Evolutionary conservation across 2,888 invertebrate species (phyloP), one percentile per base, ranked within the genome.

Genomic region (Apotomis betuletana): DNA sequence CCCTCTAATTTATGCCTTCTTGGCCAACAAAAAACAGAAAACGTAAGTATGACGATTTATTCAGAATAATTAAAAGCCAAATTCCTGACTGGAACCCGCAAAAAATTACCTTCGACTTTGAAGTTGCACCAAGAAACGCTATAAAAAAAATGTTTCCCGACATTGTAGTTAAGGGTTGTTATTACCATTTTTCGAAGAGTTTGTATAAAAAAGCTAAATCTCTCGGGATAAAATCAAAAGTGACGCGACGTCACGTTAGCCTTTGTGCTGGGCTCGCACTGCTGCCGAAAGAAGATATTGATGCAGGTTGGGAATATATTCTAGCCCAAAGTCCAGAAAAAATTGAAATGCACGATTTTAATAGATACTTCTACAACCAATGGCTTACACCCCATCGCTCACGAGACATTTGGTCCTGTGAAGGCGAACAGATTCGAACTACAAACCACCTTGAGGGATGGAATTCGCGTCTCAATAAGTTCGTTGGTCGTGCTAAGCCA

Each of bases 231-330:
- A 9, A 51, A 51, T 10, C 51, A 51, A n/a, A 57, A 57, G 12
- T 57, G 13, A 57, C 13, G 55, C 55, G 55, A 55, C 55, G 36
- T 55, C 55, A 55, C 55, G 55, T 55, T 15, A 55, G 55, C 55
- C 27, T 55, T 55, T 55, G 55, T 55, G 55, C 27, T 55, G 55
- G 55, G 55, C 55, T 55, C 55, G 55, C 55, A 55, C 55, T 55
- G 13, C 27, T 55, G 55, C 55, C 55, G 55, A 55, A 55, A 55
- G 55, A 55, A 55, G 27, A 55, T 27, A 55, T 55, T 55, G 55
- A 55, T 27, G 55, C 27, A 27, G 55, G 55, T 55, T 55, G 55
- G 55, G 12, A 55, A 51, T 51, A 51, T 51, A 51, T 51, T 51
- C 51, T 51, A 51, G 51, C 51, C 51, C 51, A 51, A 51, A 51